Conservation (phyloP, 2,888 invertebrate species). For the Flexamia atlantica region DNA sequence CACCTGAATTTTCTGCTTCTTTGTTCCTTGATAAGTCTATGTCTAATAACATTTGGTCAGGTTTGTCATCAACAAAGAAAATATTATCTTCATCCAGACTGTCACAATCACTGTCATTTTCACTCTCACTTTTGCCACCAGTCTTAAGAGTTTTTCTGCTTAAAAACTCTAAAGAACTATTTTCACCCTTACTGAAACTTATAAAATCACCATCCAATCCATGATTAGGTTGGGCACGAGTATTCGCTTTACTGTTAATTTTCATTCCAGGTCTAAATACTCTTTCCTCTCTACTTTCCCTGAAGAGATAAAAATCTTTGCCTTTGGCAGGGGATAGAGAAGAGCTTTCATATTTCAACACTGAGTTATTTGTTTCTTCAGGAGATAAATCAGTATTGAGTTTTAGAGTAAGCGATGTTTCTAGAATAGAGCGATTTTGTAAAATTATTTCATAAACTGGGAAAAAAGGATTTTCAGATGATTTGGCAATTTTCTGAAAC, state of each 20-base stretch:
- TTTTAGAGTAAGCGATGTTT: neutral
- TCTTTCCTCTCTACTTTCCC: neutral
- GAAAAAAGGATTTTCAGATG: slow-evolving; percentile 65
- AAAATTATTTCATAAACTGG: neutral
- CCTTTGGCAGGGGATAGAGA: neutral
- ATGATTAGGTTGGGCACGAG: neutral
- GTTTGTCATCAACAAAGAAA: slow-evolving; percentile 43
- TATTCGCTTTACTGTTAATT: neutral
- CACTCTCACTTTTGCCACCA: neutral
- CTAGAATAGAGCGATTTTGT: neutral
- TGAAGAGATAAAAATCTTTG: slow-evolving; percentile 12
- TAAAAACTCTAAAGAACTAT: neutral
- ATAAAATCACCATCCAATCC: slow-evolving; percentile 2
- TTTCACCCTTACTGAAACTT: neutral
- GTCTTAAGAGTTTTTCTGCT: neutral
- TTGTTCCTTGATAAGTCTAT: neutral
- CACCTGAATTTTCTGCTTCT: neutral
- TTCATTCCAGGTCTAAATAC: slow-evolving; percentile 12
- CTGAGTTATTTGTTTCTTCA: neutral
- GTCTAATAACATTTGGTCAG: neutral
- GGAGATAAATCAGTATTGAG: neutral
- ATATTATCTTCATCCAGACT: slow-evolving; percentile 10
- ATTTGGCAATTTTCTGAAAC: slow-evolving; percentile 70
- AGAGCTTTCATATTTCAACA: neutral
- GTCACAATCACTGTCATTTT: neutral